Evolutionary conservation across 2,888 invertebrate species (phyloP).

Genomic region (Druceiella hillmani): DNA sequence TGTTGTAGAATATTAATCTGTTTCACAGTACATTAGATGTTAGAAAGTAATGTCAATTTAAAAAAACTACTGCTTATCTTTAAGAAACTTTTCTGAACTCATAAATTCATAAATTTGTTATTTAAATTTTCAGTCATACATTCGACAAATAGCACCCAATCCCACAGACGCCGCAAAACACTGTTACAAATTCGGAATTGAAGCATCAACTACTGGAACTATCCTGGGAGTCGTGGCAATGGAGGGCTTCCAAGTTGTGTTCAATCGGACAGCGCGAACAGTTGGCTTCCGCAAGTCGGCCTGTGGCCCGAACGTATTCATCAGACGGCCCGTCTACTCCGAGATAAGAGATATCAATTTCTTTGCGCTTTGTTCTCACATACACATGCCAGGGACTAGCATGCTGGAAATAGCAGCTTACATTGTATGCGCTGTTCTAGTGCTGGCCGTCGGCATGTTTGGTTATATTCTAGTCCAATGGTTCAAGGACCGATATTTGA

Average conservation of each 20-base stretch:
- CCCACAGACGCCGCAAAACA: slow-evolving; percentile 32
- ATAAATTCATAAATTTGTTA: too few relatives aligned
- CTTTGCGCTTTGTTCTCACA: too few relatives aligned
- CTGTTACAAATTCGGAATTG: slow-evolving; percentile 47
- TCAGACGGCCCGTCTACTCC: slow-evolving; percentile 39
- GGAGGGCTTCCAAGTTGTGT: slow-evolving; percentile 48
- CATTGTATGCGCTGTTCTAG: slow-evolving; percentile 18
- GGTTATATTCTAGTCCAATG: slow-evolving; percentile 20
- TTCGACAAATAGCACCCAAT: slow-evolving; percentile 39
- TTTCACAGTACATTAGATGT: background rate
- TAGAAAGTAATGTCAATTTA: background rate
- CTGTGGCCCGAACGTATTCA: slow-evolving; percentile 38
- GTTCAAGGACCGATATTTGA: slow-evolving; percentile 22
- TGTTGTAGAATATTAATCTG: background rate
- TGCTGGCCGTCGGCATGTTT: slow-evolving; percentile 19
- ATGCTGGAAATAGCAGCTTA: slow-evolving; percentile 19
- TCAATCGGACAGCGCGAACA: slow-evolving; percentile 45
- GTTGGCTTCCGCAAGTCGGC: slow-evolving; percentile 41
- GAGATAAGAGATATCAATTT: slow-evolving; percentile 7
- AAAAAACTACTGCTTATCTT: background rate
- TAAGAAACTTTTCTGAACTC: background rate
- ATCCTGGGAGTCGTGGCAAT: slow-evolving; percentile 48
- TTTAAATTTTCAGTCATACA: slow-evolving; percentile 41
- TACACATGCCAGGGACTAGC: too few relatives aligned
- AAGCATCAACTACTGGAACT: slow-evolving; percentile 38